Conservation (phyloP, 2,888 invertebrate species). For the Sinelater perroti region DNA sequence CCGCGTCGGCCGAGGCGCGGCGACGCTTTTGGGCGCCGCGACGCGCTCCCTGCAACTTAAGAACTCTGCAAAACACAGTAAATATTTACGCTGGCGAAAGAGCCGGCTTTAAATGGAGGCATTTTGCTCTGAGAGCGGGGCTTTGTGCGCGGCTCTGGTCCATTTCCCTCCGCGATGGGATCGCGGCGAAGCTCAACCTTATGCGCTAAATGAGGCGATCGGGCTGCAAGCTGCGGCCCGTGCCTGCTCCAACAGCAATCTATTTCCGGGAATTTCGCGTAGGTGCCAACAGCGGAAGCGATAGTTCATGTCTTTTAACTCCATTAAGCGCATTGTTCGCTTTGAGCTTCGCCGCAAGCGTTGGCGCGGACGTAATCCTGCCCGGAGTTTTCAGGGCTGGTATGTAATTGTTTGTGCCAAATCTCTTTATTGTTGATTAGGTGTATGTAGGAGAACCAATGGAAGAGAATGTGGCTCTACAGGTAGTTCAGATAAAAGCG, state of each 20-base stretch:
- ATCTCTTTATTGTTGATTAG: no score
- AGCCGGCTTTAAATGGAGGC: slow-evolving; percentile 8
- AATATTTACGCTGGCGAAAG: slow-evolving; percentile 6
- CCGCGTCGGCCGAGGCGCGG: no score
- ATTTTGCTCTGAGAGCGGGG: neutral
- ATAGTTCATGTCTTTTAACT: neutral
- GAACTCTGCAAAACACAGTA: slow-evolving; percentile 1
- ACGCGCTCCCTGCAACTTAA: no score
- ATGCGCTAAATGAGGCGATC: slow-evolving; percentile 28
- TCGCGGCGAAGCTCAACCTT: slow-evolving; percentile 11
- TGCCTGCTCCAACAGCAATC: neutral
- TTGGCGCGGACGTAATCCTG: no score
- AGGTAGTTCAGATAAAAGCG: no score
- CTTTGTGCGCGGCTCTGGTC: slow-evolving; percentile 9
- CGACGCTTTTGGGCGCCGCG: no score
- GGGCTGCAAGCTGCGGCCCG: slow-evolving; percentile 2
- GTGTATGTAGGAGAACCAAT: no score
- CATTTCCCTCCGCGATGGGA: slow-evolving; percentile 19
- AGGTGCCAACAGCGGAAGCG: neutral
- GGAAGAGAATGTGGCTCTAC: no score
- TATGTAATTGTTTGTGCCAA: no score
- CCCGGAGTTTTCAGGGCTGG: no score
- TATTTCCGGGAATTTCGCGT: neutral
- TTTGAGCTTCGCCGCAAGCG: neutral
- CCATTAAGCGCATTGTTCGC: no score